Conservation (phyloP, 2,888 invertebrate species). For the Malthinus flaveolus region DNA sequence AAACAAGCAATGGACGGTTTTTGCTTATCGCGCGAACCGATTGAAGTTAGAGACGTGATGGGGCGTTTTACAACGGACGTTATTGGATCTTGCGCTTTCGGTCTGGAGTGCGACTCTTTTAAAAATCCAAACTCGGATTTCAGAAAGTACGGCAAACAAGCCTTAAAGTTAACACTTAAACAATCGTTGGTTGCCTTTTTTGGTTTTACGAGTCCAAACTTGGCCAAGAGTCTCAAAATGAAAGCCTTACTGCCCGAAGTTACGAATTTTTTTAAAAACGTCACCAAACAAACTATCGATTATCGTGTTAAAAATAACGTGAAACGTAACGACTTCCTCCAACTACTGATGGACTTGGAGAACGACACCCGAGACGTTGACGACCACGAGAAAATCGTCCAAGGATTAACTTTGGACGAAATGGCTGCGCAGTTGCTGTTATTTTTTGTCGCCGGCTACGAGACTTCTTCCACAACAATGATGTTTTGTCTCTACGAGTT, state of each 20-base stretch:
- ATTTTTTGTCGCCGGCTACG: conserved; percentile 47
- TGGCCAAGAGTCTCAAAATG: background rate
- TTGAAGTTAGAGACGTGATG: background rate
- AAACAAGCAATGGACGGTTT: background rate
- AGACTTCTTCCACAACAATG: conserved; percentile 50
- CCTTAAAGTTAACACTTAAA: background rate
- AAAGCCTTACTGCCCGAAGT: background rate
- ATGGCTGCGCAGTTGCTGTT: conserved; percentile 37
- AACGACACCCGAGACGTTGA: conserved; percentile 13
- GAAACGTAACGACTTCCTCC: conserved; percentile 59
- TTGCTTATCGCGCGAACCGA: background rate
- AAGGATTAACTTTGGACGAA: background rate
- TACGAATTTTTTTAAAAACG: background rate
- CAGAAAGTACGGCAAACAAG: background rate
- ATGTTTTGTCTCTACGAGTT: conserved; percentile 57
- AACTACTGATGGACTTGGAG: conserved; percentile 49
- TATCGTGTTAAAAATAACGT: conserved; percentile 53
- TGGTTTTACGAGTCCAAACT: background rate
- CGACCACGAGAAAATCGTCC: background rate
- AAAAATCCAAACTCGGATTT: background rate
- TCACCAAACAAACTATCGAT: conserved; percentile 52
- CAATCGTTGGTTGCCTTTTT: background rate
- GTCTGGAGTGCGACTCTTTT: background rate
- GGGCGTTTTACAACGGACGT: background rate
- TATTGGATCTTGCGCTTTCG: conserved; percentile 1